Conservation (phyloP, 2,113 vertebrate genomes). For the Regulus satrapa region DNA sequence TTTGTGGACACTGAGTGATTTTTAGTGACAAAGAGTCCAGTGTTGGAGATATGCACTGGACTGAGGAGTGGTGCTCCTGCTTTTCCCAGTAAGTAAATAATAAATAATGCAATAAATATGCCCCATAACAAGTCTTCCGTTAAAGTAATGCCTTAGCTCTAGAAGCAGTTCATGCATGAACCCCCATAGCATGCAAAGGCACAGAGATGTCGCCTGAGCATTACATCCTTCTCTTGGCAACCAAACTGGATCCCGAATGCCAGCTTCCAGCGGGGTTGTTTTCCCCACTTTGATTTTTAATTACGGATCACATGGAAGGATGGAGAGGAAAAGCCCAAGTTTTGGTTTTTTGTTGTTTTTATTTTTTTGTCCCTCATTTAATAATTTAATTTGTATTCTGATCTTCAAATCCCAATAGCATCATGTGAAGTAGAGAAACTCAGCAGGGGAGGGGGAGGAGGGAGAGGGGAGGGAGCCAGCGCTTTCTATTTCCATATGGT, state of each 20-base stretch:
- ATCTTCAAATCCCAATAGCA: constrained; percentile 62
- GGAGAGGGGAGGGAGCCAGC: constrained; percentile 39
- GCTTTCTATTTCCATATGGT: constrained; percentile 64
- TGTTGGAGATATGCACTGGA: not conserved
- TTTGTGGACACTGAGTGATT: not conserved
- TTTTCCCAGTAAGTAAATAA: not conserved
- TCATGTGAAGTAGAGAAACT: constrained; percentile 52
- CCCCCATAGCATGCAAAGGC: not conserved
- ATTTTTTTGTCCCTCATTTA: constrained; percentile 11
- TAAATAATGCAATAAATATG: not conserved
- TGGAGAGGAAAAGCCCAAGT: not conserved
- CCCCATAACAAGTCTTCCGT: not conserved
- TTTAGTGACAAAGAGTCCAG: not conserved
- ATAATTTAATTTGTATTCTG: constrained; percentile 64
- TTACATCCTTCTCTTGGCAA: not conserved
- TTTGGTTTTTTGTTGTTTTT: not conserved
- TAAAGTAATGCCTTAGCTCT: not conserved
- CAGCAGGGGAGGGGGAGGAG: constrained; percentile 60
- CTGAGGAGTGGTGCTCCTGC: not conserved
- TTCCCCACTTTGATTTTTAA: constrained; percentile 52
- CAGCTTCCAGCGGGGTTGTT: not conserved
- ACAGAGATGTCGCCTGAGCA: not conserved
- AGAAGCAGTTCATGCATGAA: not conserved
- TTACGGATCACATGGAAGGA: constrained; percentile 15
- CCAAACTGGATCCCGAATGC: not conserved